phyloP scores from a whole-genome alignment of 92 coral and sea anemone species.

The Pocillopora meandrina region DNA sequence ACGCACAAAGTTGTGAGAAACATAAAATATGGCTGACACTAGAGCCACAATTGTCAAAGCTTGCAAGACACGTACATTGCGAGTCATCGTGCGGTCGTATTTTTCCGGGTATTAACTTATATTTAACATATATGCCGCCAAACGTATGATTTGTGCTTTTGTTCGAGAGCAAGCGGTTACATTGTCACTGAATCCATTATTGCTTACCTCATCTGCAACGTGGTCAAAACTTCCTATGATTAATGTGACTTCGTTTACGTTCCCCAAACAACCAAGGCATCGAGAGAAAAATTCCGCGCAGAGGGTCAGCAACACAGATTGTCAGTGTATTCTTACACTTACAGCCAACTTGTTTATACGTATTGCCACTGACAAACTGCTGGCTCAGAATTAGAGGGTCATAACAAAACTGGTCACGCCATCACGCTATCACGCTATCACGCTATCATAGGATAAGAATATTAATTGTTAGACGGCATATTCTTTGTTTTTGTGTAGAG shows the following conservation, averaged over 20 bases:
- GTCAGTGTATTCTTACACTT: too few relatives aligned
- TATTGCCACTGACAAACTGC: constrained; percentile 4
- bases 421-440: neutral
- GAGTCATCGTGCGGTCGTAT: constrained; percentile 14
- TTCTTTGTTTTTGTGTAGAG: neutral
- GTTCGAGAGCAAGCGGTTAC: neutral
- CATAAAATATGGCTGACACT: constrained; percentile 47
- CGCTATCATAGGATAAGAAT: neutral
- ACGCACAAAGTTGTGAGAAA: constrained; percentile 54
- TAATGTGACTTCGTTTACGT: neutral
- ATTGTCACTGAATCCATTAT: neutral
- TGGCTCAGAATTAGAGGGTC: neutral
- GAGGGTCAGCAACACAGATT: neutral
- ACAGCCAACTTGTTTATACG: neutral
- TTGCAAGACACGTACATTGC: constrained; percentile 29
- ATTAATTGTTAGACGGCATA: neutral
- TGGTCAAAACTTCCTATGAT: neutral
- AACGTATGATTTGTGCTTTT: neutral
- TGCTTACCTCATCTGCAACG: constrained; percentile 18
- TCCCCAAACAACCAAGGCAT: constrained; percentile 24
- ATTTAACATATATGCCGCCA: too few relatives aligned
- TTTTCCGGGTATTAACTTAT: too few relatives aligned
- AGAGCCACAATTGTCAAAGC: constrained; percentile 44
- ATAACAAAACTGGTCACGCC: neutral
- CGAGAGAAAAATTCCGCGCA: constrained; percentile 1